These are phyloP conservation scores for Pangasius djambal DNA, from an alignment of 2,797 vertebrate species.

Conservation along the genomic window DNA sequence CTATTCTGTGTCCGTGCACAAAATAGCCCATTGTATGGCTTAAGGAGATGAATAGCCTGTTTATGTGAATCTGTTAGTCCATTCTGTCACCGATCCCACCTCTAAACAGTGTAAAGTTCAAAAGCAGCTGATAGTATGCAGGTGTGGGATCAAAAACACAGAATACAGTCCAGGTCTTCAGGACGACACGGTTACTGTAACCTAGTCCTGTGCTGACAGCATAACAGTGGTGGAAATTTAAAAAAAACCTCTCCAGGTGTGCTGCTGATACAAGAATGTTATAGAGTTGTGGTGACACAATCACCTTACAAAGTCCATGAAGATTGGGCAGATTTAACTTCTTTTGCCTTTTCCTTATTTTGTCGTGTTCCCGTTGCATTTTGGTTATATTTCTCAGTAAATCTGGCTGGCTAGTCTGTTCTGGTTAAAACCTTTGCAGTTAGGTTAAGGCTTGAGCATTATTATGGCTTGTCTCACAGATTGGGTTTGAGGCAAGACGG, in stretches of 20 bases:
- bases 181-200: background rate
- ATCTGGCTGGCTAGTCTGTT: background rate
- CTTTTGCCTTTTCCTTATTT: background rate
- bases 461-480: background rate
- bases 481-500: background rate
- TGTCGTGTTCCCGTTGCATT: background rate
- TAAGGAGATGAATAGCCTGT: background rate
- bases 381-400: background rate
- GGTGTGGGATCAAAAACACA: constrained; percentile 18
- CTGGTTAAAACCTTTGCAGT: background rate
- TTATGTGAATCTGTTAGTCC: background rate
- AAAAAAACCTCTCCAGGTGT: constrained; percentile 7
- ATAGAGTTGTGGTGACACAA: background rate
- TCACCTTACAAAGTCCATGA: background rate
- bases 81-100: background rate
- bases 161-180: background rate
- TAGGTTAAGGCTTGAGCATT: background rate
- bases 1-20: constrained; percentile 1
- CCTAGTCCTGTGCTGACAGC: background rate
- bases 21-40: background rate
- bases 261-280: background rate
- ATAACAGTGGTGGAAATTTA: background rate
- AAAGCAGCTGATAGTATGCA: constrained; percentile 2
- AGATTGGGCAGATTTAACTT: background rate
- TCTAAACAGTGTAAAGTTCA: background rate